These are phyloP conservation scores for Catocala fraxini DNA, from an alignment of 2,888 invertebrate genomes.

Conservation along the genomic window DNA sequence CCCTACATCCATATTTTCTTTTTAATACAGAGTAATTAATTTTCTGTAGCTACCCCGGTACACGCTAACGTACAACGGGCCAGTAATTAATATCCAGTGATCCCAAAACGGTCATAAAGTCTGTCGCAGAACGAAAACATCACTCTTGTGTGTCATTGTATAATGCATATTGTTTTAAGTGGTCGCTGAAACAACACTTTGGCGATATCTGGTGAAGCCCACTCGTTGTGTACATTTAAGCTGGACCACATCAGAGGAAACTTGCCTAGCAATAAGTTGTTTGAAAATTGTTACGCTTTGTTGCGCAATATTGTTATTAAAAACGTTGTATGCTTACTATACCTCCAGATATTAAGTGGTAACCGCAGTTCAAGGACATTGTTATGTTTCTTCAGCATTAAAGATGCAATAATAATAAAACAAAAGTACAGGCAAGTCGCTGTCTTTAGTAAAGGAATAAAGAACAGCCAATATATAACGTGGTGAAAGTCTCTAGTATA, in stretches of 20 bases:
- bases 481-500: too few relatives aligned
- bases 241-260: conserved; percentile 1
- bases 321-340: too few relatives aligned
- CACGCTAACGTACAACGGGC: conserved; percentile 23
- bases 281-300: neutral
- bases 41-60: conserved; percentile 1
- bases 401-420: too few relatives aligned
- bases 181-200: conserved; percentile 66
- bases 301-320: too few relatives aligned
- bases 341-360: too few relatives aligned
- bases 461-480: too few relatives aligned
- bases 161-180: conserved; percentile 64
- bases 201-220: conserved; percentile 60
- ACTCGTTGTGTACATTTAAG: conserved; percentile 57
- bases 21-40: conserved; percentile 7
- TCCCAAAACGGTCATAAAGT: conserved; percentile 40
- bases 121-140: conserved; percentile 46
- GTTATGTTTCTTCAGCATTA: too few relatives aligned
- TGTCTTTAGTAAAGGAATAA: too few relatives aligned
- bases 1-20: neutral
- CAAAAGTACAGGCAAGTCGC: too few relatives aligned
- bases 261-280: neutral
- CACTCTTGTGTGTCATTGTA: conserved; percentile 43
- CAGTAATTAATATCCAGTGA: conserved; percentile 40
- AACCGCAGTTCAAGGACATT: too few relatives aligned